These are phyloP conservation scores for Riparia riparia DNA, from an alignment of 2,113 vertebrate species.

Conservation along the genomic window DNA sequence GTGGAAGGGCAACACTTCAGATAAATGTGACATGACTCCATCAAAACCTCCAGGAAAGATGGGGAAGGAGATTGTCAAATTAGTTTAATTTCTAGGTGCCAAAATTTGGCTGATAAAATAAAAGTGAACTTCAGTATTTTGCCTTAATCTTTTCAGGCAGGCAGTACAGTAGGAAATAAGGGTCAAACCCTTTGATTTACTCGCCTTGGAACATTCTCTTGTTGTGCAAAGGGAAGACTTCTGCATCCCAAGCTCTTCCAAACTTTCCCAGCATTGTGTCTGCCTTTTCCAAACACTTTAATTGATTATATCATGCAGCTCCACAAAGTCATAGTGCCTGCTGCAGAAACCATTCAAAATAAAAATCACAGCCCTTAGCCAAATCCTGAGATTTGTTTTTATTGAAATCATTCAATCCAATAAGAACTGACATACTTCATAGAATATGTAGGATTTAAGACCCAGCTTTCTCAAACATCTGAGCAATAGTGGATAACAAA, in stretches of 20 bases:
- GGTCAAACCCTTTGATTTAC: neutral
- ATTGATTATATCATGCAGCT: neutral
- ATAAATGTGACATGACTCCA: neutral
- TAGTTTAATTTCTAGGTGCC: neutral
- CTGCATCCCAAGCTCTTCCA: neutral
- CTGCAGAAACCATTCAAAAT: neutral
- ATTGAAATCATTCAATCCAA: neutral
- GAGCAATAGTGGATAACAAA: neutral
- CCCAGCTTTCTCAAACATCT: neutral
- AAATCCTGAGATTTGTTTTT: neutral
- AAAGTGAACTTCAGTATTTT: neutral
- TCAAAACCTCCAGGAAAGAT: neutral
- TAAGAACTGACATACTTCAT: neutral
- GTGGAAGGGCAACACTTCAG: neutral
- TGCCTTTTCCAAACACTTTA: neutral
- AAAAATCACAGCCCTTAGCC: neutral
- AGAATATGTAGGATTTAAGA: neutral
- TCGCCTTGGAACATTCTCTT: neutral
- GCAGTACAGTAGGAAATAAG: neutral
- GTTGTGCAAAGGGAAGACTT: neutral
- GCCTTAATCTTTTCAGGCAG: neutral
- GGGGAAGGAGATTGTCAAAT: neutral
- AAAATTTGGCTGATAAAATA: neutral
- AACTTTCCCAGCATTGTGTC: rapidly evolving
- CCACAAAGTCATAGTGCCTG: neutral